Evolutionary conservation across 1,140 invertebrate species (phyloP).

Genomic region (Luehdorfia chinensis): DNA sequence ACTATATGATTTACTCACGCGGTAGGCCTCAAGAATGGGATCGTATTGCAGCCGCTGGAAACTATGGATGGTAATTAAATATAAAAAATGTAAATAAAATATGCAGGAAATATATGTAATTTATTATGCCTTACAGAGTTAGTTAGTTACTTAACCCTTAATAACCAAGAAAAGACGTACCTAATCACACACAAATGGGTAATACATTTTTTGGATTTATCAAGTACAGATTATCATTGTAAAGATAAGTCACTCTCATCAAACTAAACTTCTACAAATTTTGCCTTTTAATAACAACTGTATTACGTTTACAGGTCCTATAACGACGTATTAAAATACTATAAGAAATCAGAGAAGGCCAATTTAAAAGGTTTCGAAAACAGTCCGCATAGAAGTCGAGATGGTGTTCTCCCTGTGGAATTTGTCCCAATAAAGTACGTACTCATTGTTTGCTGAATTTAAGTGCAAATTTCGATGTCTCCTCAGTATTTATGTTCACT

Average conservation of each 20-base stretch:
- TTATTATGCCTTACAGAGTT: too few species aligned
- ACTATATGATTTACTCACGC: slow-evolving; percentile 78
- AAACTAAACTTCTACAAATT: too few species aligned
- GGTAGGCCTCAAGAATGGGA: slow-evolving; percentile 76
- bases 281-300: too few species aligned
- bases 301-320: slow-evolving; percentile 78
- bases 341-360: slow-evolving; percentile 74
- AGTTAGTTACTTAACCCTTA: too few species aligned
- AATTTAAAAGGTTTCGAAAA: slow-evolving; percentile 70
- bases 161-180: too few species aligned
- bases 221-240: too few species aligned
- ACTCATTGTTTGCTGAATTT: too few species aligned
- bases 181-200: too few species aligned
- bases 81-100: neutral
- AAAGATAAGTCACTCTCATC: too few species aligned
- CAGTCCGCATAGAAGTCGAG: slow-evolving; percentile 75
- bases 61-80: slow-evolving; percentile 56
- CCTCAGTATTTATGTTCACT: too few species aligned
- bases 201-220: too few species aligned
- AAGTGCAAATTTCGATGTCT: too few species aligned
- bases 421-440: slow-evolving; percentile 73
- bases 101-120: neutral
- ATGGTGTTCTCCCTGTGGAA: slow-evolving; percentile 76
- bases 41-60: slow-evolving; percentile 68
- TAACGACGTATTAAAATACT: slow-evolving; percentile 82